phyloP scores from a whole-genome alignment of 2,113 vertebrate genomes.

The Alethe diademata region DNA sequence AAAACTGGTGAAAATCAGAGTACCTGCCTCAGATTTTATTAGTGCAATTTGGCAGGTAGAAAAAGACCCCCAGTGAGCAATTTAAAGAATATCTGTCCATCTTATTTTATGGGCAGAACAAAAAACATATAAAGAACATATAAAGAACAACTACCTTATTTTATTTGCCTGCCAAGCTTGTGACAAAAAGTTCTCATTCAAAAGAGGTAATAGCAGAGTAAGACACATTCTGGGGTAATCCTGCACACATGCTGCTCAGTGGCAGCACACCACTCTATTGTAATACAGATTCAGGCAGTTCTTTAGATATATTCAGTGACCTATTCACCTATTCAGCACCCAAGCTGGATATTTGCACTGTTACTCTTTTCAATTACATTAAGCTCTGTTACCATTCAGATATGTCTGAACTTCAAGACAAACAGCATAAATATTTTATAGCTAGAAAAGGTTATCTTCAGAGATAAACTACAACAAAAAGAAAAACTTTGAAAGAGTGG shows the following conservation, averaged over 20 bases:
- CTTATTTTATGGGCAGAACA: no score
- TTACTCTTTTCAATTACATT: not conserved
- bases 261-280: not conserved
- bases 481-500: not conserved
- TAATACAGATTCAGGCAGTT: not conserved
- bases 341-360: not conserved
- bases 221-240: not conserved
- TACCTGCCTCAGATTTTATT: not conserved
- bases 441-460: not conserved
- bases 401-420: not conserved
- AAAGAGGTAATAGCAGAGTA: not conserved
- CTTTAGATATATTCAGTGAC: not conserved
- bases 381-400: not conserved
- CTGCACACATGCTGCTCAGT: not conserved
- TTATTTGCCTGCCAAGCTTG: not conserved
- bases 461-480: not conserved
- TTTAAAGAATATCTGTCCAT: not conserved
- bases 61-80: not conserved
- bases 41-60: not conserved
- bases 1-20: not conserved
- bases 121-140: no score
- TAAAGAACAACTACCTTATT: not conserved
- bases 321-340: not conserved
- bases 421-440: not conserved
- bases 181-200: not conserved